phyloP scores from a whole-genome alignment of 2,797 vertebrate genomes.

The Ctenopoma multispine region DNA sequence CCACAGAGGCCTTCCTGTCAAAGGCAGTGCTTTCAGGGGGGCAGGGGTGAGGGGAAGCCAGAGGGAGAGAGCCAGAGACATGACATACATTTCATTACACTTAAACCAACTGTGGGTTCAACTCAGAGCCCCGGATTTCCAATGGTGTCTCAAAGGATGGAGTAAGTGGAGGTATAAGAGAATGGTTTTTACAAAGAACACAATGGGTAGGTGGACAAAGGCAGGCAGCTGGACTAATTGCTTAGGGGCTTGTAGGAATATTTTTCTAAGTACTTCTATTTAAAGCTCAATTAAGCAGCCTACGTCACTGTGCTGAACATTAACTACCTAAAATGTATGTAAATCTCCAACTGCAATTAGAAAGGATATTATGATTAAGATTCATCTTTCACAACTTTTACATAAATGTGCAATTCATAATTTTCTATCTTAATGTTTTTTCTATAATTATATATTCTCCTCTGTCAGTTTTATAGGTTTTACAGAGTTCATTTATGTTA shows the following conservation, averaged over 20 bases:
- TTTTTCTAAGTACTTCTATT: constrained; percentile 74
- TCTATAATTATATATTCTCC: neutral
- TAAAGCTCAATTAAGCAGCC: constrained; percentile 69
- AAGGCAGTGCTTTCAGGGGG: constrained; percentile 78
- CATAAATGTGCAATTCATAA: constrained; percentile 7
- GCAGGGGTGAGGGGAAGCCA: constrained; percentile 70
- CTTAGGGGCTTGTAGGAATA: constrained; percentile 75
- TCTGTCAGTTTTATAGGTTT: neutral
- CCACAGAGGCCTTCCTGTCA: constrained; percentile 81
- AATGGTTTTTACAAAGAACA: constrained; percentile 78
- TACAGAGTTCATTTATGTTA: neutral
- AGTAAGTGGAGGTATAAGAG: constrained; percentile 78
- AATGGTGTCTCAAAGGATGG: constrained; percentile 76
- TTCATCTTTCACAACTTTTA: constrained; percentile 19
- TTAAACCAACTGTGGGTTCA: constrained; percentile 84
- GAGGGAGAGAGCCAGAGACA: constrained; percentile 78
- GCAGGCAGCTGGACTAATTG: constrained; percentile 78
- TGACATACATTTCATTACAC: constrained; percentile 84
- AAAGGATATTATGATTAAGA: constrained; percentile 35
- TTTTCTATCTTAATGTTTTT: constrained; percentile 19
- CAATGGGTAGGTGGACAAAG: constrained; percentile 81
- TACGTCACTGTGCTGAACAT: constrained; percentile 40
- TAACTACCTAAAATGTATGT: constrained; percentile 32
- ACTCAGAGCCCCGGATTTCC: constrained; percentile 78
- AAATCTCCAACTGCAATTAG: constrained; percentile 50